Evolutionary conservation across 2,888 invertebrate species (phyloP), one percentile per base, ranked within the genome.

Genomic region (Ormyrus pomaceus): DNA sequence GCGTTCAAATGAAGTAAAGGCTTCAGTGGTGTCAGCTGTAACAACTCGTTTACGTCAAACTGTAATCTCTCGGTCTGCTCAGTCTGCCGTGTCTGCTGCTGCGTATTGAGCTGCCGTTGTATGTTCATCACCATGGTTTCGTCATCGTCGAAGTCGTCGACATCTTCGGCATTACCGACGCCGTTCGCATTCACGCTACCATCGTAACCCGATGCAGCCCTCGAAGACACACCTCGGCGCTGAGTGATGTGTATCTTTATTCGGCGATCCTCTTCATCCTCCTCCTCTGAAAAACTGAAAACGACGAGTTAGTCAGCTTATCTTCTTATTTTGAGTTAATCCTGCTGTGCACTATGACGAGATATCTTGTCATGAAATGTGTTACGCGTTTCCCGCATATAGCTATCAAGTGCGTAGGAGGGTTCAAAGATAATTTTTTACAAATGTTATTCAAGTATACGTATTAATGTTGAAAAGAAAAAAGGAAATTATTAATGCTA

Each of bases 21-120:
- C 56, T 81, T 82, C 0, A 81, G 59, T 0, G 82, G 82, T 13
- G 82, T 79, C 34, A 79, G 45, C 13, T 89, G 50, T 6, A 84
- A 82, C 5, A 89, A 75, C 13, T 89, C 89, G 51, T 87, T 86
- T 6, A 88, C 79, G 66, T 87, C 85, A 11, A 88, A 89, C 19
- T 82, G 72, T 61, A 77, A 13, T 5, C 84, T 84, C 11, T 83
- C 77, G 2, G 77, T 73, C 8, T 69, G 74, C 9, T 81, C 77
- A 1, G n/a, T 19, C 1, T 58, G 69, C 6, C 45, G 48, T 0
- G 51, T 9, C 11, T 53, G 51, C 6, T 19, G 19, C 19, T 55
- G 51, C 0, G 59, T 34, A 11, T 9, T 61, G n/a, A 81, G 59
- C 10, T 84, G 81, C 45, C 71, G 76, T 0, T 74, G 79, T 11